Percentiles rank a stretch among this genome's conserved stretches.
Conservation (phyloP, 2,113 vertebrate species). For the Pogona vitticeps region DNA sequence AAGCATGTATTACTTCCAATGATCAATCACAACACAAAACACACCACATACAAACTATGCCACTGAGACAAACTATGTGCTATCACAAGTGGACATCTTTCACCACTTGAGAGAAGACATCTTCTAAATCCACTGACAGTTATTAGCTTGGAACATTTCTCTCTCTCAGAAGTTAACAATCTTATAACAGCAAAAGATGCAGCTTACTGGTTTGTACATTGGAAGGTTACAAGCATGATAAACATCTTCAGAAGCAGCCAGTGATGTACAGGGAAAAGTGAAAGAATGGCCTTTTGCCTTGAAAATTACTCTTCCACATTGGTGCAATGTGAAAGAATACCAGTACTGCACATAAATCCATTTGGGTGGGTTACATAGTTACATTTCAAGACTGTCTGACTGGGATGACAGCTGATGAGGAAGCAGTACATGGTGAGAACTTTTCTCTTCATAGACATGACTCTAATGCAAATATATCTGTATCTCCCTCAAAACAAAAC, state of each 20-base stretch:
- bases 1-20: too few species aligned
- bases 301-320: neutral
- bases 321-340: neutral
- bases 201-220: neutral
- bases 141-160: too few species aligned
- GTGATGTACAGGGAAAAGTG: neutral
- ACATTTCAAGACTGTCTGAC: too few species aligned
- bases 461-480: neutral
- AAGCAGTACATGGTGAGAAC: neutral
- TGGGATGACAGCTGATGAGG: neutral
- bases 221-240: neutral
- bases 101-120: too few species aligned
- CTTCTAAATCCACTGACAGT: too few species aligned
- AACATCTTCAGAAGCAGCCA: neutral
- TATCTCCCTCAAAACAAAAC: neutral
- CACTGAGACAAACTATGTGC: too few species aligned
- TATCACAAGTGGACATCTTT: too few species aligned
- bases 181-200: neutral
- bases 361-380: too few species aligned
- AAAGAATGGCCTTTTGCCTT: neutral
- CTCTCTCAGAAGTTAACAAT: too few species aligned
- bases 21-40: too few species aligned
- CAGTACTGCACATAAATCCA: too few species aligned
- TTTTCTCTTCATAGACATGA: neutral
- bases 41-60: too few species aligned